Base-by-base conservation (phyloP, 1,140 invertebrate genomes). In the Monomorium pharaonis region DNA sequence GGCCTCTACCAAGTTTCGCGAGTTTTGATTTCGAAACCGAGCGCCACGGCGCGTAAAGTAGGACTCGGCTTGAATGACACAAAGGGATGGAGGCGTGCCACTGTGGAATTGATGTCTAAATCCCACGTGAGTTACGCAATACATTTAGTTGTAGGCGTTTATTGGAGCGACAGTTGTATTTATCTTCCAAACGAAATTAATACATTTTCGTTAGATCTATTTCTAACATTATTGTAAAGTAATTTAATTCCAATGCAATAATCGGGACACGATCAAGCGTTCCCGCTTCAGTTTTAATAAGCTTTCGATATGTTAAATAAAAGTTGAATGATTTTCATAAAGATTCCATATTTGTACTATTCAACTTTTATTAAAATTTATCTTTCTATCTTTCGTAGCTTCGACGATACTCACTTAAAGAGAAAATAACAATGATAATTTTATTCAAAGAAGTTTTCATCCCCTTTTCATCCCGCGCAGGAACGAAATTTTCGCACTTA, bases 1-100 rank as follows among this genome's bases (percentile, higher is more conserved):
- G 44, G n/a, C 42, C 21, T 7, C 51, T 72, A 42, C 62, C 2
- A 70, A 81, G 62, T 81, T 81, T 69, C 49, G 21, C 65, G 33
- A 44, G 24, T 7, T 37, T 58, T 30, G 24, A 72, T 70, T 51
- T 72, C 33, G 30, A 49, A 70, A 42, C 10, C 16, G 44, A 2
- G 44, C 27, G 44, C 44, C 42, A 5, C 44, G 33, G 56, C 21
- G 78, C 49, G 37, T 72, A 42, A 58, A 67, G 27, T 80, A 54
- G 58, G 6, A 21, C 21, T 44, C 37, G 3, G 18, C 10, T 54
- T 12, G 4, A n/a, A n/a, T 16, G 24, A 27, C 54, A 56, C 37
- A 58, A 58, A 44, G 21, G 33, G 12, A 51, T 16, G 44, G 33
- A n/a, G 30, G n/a, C 14, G n/a, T 42, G 42, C 37, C 21, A 54